Conservation (phyloP, 2,888 invertebrate genomes). For the Pseudolycoriella hygida region DNA sequence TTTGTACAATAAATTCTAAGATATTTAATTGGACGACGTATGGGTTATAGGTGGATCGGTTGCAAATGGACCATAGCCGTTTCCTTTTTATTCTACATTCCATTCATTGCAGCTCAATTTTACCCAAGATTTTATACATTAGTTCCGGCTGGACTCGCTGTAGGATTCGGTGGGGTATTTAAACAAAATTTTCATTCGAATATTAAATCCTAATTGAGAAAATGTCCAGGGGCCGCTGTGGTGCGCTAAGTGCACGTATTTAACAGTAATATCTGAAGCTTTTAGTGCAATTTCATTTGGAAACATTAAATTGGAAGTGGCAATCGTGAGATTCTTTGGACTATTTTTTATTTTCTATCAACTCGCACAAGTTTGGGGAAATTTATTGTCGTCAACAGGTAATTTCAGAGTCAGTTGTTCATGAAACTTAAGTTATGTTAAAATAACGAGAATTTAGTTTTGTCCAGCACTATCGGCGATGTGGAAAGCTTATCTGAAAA, state of each 20-base stretch:
- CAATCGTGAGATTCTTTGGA: slow-evolving; percentile 84
- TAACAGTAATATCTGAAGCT: slow-evolving; percentile 67
- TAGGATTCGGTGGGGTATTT: slow-evolving; percentile 77
- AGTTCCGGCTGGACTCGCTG: slow-evolving; percentile 64
- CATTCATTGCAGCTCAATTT: slow-evolving; percentile 82
- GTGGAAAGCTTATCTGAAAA: background rate
- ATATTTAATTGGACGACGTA: too few species aligned
- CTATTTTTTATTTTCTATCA: slow-evolving; percentile 94
- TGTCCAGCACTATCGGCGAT: background rate
- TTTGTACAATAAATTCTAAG: too few species aligned
- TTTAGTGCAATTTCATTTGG: slow-evolving; percentile 53
- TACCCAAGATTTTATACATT: slow-evolving; percentile 70
- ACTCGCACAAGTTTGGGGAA: slow-evolving; percentile 91
- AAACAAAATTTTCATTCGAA: too few species aligned
- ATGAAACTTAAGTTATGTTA: too few species aligned
- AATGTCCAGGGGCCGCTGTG: slow-evolving; percentile 90
- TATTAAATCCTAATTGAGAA: too few species aligned
- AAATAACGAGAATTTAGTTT: too few species aligned
- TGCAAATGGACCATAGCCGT: slow-evolving; percentile 79
- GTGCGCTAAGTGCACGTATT: slow-evolving; percentile 90
- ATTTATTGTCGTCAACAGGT: slow-evolving; percentile 75
- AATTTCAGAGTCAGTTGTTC: too few species aligned
- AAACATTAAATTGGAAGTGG: slow-evolving; percentile 44
- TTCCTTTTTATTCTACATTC: slow-evolving; percentile 76
- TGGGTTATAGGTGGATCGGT: slow-evolving; percentile 53